Base-by-base conservation (phyloP, 2,113 vertebrate species). In the Perca flavescens region DNA sequence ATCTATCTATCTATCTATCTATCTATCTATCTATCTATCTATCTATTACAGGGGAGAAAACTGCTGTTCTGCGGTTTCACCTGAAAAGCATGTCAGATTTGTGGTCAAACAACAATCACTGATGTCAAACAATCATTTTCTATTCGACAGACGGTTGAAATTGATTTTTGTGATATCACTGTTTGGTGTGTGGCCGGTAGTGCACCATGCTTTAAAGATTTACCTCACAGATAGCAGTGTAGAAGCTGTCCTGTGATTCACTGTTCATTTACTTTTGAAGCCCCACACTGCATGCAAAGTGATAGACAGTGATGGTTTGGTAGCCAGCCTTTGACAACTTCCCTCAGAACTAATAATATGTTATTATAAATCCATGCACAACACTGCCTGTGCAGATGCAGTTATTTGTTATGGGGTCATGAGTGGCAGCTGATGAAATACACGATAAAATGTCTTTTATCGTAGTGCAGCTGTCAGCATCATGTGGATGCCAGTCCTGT, bases 391-490 rank as follows among this genome's bases (percentile, higher is more conserved):
- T 77, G 76, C 83, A 73, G 84, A 87, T 77, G 74, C 60, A 71
- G 63, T 64, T 82, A 83, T 90, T 85, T 84, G 70, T 63, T 50
- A 56, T 11, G 46, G 60, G 70, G 49, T 72, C 64, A 52, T 79
- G 88, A 90, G 65, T 79, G 74, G 78, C 87, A 88, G 88, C 74
- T 73, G 76, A 77, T 86, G 71, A 86, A 86, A 77, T 63, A 13
- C 67, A 53, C 3, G 54, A 87, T 79, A 53, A 81, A 89, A 88
- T 79, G 69, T 78, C 83, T 89, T 64, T 88, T 43, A 87, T 86
- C 72, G 72, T 28, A 56, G 52, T 52, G 68, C 28, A 64, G 80
- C 67, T 89, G 80, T 79, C 74, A 63, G 71, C 53, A 53, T 74
- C 77, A 68, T 28, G 43, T 71, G 78, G 79, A 80, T n/a, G 69